Percentiles rank a stretch among this genome's conserved stretches.
These are phyloP conservation scores for Coronaproctus castanopsis DNA, from an alignment of 2,888 invertebrate species.

Conservation along the genomic window DNA sequence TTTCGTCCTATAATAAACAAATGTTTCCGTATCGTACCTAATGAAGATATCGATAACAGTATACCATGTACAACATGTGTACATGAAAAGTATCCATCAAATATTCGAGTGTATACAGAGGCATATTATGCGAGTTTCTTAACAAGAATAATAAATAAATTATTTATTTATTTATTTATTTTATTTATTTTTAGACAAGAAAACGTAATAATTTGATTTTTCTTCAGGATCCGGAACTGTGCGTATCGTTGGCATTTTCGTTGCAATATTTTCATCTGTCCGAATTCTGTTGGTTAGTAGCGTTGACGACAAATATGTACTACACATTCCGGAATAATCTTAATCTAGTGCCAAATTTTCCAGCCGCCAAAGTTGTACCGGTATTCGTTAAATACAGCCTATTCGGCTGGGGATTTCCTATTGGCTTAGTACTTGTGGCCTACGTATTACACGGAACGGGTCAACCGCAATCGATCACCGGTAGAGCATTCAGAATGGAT, in stretches of 20 bases:
- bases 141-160: too few species aligned
- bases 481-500: conserved; percentile 10
- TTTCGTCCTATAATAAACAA: too few species aligned
- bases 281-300: conserved; percentile 44
- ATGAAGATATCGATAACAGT: too few species aligned
- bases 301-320: conserved; percentile 43
- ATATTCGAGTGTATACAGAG: too few species aligned
- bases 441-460: conserved; percentile 2
- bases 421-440: conserved; percentile 32
- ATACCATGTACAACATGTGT: too few species aligned
- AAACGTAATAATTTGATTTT: too few species aligned
- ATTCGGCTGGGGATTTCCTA: conserved; percentile 43
- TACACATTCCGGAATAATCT: conserved; percentile 28
- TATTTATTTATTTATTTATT: too few species aligned
- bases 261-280: conserved; percentile 42
- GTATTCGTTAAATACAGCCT: conserved; percentile 34
- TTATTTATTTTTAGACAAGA: too few species aligned
- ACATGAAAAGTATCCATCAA: too few species aligned
- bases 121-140: too few species aligned
- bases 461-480: conserved; percentile 1
- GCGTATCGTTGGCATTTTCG: conserved; percentile 37
- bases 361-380: conserved; percentile 29
- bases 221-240: conserved; percentile 38
- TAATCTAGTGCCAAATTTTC: conserved; percentile 28
- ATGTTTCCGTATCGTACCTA: too few species aligned